Evolutionary conservation across 2,888 invertebrate species (phyloP).

Genomic region (Drosophila borealis): DNA sequence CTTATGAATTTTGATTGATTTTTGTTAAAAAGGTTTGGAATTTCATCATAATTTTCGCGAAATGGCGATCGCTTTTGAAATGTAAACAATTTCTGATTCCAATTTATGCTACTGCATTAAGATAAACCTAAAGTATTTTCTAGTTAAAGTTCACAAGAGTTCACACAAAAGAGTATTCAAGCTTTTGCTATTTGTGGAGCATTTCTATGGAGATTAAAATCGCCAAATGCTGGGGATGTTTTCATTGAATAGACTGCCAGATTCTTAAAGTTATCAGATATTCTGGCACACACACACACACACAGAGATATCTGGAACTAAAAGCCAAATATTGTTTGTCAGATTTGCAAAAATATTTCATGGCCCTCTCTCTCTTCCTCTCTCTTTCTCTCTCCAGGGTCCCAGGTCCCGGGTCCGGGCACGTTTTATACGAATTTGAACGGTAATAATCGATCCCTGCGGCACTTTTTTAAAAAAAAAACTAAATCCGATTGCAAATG

Average conservation of each 20-base stretch:
- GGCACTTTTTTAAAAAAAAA: conserved; percentile 79
- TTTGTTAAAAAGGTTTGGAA: no score
- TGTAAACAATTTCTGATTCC: no score
- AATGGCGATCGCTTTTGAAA: no score
- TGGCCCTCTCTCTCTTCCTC: conserved; percentile 10
- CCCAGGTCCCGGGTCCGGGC: conserved; percentile 59
- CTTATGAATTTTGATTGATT: no score
- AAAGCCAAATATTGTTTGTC: conserved; percentile 34
- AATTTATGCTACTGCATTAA: neutral
- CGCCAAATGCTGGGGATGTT: conserved; percentile 17
- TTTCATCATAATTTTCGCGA: no score
- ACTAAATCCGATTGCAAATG: conserved; percentile 82
- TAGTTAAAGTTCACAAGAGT: neutral
- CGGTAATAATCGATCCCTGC: conserved; percentile 85
- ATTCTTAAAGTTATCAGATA: conserved; percentile 64
- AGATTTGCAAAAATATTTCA: conserved; percentile 57
- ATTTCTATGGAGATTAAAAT: conserved; percentile 63
- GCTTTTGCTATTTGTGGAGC: conserved; percentile 41
- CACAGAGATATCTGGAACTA: conserved; percentile 17
- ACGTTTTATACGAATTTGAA: conserved; percentile 85
- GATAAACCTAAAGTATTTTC: neutral
- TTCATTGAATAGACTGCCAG: conserved; percentile 53
- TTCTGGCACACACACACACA: conserved; percentile 34
- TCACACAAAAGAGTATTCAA: conserved; percentile 28
- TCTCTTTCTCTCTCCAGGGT: conserved; percentile 27